Evolutionary conservation across 2,888 invertebrate genomes (phyloP).

Genomic region (Neuroscelio doddi): DNA sequence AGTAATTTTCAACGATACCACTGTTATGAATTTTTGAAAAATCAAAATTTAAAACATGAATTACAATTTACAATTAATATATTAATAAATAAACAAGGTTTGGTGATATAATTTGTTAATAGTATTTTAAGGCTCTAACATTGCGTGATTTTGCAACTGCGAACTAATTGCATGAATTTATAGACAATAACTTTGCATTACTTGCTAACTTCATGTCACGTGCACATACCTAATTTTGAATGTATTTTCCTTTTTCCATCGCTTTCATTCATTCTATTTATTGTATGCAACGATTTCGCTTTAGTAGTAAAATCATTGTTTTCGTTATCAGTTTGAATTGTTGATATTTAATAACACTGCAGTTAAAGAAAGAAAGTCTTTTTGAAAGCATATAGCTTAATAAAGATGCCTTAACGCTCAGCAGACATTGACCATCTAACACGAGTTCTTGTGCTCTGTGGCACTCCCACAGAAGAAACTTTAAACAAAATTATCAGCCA

Average conservation of each 20-base stretch:
- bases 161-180: no score
- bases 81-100: no score
- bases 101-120: no score
- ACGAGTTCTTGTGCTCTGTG: slow-evolving; percentile 89
- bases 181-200: no score
- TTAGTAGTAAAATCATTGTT: background rate
- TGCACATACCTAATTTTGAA: no score
- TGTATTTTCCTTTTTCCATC: no score
- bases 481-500: slow-evolving; percentile 89
- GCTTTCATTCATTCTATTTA: background rate
- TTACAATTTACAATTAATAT: no score
- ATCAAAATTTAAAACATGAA: background rate
- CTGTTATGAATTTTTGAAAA: background rate
- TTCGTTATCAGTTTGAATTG: background rate
- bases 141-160: no score
- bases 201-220: no score
- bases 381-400: slow-evolving; percentile 32
- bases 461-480: slow-evolving; percentile 87
- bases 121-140: no score
- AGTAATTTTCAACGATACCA: background rate
- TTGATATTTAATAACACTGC: background rate
- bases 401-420: slow-evolving; percentile 67
- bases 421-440: slow-evolving; percentile 93
- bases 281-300: background rate
- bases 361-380: slow-evolving; percentile 6